Base-by-base conservation (phyloP, 2,888 invertebrate species). In the Podotricha telesiphe region DNA sequence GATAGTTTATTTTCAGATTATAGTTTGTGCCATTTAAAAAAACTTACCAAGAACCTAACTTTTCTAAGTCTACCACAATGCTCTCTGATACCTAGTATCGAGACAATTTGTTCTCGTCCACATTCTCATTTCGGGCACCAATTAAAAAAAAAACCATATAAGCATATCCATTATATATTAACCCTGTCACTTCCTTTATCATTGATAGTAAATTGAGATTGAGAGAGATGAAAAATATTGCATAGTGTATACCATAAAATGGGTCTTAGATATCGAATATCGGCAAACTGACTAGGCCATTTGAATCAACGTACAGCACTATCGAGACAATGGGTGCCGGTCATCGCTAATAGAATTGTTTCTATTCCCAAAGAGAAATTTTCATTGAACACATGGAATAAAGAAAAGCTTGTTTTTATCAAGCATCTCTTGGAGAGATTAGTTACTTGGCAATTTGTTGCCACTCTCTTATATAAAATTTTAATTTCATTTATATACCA, bases 261-360 rank as follows among this genome's bases (percentile, higher is more conserved):
- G 19, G 61, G 55, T 64, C 63, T 63, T 59, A 72, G 73, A 73
- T 73, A 74, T 73, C 71, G 71, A 72, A 70, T 75, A 75, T 69
- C 68, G 68, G 64, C 63, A 65, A 71, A 79, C 79, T n/a, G n/a
- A 78, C 78, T 77, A 69, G 78, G 76, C 79, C 77, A 82, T 83
- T 82, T 79, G 76, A 73, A 72, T 73, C 74, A 73, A 67, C 59
- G 74, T 73, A 64, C 63, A 47, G 37, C 58, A 64, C 62, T 67
- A 62, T 65, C 69, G 61, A 64, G 70, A 76, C 76, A 76, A 76
- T 74, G 65, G 71, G 61, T 56, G 63, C 45, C 56, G 28, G 73
- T 58, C 70, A 68, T 53, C 70, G 66, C 69, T 75, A 76, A 76
- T 76, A 75, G 74, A 75, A 72, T 75, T 70, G 74, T 76, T 73